Base-by-base conservation (phyloP, 2,888 invertebrate genomes). In the Ferrisia virgata region DNA sequence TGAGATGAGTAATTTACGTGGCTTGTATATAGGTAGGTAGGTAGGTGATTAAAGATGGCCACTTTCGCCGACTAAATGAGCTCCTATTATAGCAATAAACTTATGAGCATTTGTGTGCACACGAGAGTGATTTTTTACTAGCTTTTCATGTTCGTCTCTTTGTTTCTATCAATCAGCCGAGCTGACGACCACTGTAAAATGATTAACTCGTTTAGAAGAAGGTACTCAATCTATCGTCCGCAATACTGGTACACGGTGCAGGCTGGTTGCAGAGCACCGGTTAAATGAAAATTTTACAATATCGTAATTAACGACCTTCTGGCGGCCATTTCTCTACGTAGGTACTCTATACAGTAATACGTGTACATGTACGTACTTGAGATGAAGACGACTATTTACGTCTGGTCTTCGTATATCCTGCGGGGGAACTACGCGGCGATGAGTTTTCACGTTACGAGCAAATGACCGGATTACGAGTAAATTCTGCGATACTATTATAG, bases 11-110 rank as follows among this genome's bases (percentile, higher is more conserved):
- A 53, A 53, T 53, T 53, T 53, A 53, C 53, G 18, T 22, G 53
- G 53, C n/a, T n/a, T n/a, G n/a, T n/a, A n/a, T 53, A 36, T 36
- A 36, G 5, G 53, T 25, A 11, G 28, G 28, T 36, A 31, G 36
- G 72, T 76, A 76, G 36, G 72, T 76, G 72, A 76, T 76, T 76
- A 76, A 76, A 76, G 36, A 36, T 36, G 22, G 72, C n/a, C 36
- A 36, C 72, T 76, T 76, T 76, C 72, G 72, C 72, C 72, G 31
- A 33, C 69, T 31, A 69, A 69, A 69, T 76, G 72, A 76, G 72
- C 72, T 76, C 36, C 72, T 76, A 76, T 76, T 76, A 76, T 18
- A 18, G 28, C 28, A 33, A 28, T 64, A 28, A 53, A 53, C 53
- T 64, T 28, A 64, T 64, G 28, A 64, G 25, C 64, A 64, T 64